Percentiles rank a stretch among this genome's conserved stretches.
These are phyloP conservation scores for Xiphorhynchus elegans DNA, from an alignment of 2,113 vertebrate species.

Conservation along the genomic window DNA sequence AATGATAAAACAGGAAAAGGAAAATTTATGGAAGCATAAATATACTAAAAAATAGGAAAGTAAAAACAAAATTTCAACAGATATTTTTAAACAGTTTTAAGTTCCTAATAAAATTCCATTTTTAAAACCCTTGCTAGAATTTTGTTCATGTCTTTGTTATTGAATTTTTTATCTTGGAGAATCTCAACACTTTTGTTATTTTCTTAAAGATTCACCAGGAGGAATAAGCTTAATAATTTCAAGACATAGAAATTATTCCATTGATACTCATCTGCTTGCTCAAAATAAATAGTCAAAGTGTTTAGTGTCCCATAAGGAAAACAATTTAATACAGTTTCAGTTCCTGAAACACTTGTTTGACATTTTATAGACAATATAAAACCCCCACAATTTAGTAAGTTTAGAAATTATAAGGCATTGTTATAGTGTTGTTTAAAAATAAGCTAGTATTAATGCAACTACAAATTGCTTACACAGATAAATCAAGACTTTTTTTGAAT, in stretches of 20 bases:
- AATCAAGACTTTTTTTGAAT: background rate
- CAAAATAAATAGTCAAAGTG: background rate
- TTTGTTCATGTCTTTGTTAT: background rate
- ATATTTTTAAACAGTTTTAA: background rate
- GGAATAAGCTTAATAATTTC: background rate
- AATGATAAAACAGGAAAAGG: background rate
- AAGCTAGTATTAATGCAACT: background rate
- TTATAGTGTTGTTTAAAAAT: background rate
- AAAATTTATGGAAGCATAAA: background rate
- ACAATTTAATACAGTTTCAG: background rate
- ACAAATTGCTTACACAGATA: background rate
- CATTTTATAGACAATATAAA: background rate
- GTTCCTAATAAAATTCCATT: background rate
- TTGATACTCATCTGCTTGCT: background rate
- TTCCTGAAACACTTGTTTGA: background rate
- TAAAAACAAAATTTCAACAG: background rate
- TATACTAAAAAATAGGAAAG: background rate
- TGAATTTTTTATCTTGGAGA: background rate
- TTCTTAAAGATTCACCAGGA: background rate
- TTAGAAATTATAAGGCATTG: background rate
- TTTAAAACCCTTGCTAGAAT: background rate
- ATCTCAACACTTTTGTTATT: background rate
- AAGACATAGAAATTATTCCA: background rate
- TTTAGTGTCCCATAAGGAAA: background rate
- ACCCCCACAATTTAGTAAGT: background rate